A percentile compares a stretch with the other conserved stretches of the same genome.
phyloP scores from a whole-genome alignment of 2,113 vertebrate genomes.

The Microcebus ravelobensis region DNA sequence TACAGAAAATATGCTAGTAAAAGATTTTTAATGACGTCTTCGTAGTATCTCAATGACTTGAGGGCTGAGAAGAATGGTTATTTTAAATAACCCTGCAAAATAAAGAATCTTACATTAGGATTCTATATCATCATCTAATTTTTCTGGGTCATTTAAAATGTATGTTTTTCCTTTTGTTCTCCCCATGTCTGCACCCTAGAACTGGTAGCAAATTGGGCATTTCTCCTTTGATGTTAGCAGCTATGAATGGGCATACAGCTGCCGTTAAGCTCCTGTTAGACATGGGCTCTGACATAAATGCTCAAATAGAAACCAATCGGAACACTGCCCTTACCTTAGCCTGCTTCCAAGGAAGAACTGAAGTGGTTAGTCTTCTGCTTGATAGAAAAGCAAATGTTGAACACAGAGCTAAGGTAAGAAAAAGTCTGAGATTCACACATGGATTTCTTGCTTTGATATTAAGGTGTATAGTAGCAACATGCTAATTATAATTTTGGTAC shows the following conservation, averaged over 20 bases:
- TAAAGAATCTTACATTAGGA: constrained; percentile 30
- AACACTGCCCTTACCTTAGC: constrained; percentile 98
- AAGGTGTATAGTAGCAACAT: not conserved
- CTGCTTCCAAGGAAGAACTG: constrained; percentile 98
- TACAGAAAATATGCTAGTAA: not conserved
- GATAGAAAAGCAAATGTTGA: constrained; percentile 99
- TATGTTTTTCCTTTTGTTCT: not conserved
- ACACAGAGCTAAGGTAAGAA: constrained; percentile 95
- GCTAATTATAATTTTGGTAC: not conserved
- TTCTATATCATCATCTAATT: not conserved
- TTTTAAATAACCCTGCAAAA: constrained; percentile 40
- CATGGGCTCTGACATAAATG: constrained; percentile 99
- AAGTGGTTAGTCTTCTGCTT: constrained; percentile 97
- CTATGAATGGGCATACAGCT: constrained; percentile 99
- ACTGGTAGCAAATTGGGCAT: constrained; percentile 99
- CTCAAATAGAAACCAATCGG: constrained; percentile 99
- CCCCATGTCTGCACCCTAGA: constrained; percentile 81
- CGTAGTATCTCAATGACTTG: not conserved
- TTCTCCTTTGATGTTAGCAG: constrained; percentile 98
- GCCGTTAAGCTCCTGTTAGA: constrained; percentile 97
- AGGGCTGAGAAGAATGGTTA: not conserved
- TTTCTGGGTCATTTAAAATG: not conserved
- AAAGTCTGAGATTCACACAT: not conserved
- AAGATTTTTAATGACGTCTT: not conserved
- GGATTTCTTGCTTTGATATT: constrained; percentile 23